These are phyloP conservation scores for Mylabris sibirica DNA, from an alignment of 2,888 invertebrate species.

Conservation along the genomic window DNA sequence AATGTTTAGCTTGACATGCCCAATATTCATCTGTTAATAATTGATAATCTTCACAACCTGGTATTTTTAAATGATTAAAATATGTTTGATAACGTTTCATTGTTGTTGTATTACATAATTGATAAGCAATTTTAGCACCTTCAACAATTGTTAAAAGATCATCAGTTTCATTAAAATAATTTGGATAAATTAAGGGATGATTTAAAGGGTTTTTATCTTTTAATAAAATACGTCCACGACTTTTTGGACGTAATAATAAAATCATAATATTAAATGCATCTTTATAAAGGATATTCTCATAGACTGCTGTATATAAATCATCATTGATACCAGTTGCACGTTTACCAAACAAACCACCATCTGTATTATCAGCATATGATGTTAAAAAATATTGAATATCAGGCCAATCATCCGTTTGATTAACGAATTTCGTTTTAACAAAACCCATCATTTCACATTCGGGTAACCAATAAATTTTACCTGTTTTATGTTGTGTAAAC, in stretches of 20 bases:
- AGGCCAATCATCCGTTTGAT: slow-evolving; percentile 79
- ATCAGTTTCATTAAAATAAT: slow-evolving; percentile 86
- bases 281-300: slow-evolving; percentile 77
- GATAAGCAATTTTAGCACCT: slow-evolving; percentile 60
- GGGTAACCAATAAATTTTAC: slow-evolving; percentile 78
- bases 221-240: slow-evolving; percentile 82
- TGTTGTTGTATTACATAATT: slow-evolving; percentile 70
- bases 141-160: slow-evolving; percentile 82
- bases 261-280: slow-evolving; percentile 67
- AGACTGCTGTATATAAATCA: slow-evolving; percentile 82
- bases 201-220: slow-evolving; percentile 74
- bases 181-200: slow-evolving; percentile 87
- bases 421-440: slow-evolving; percentile 85
- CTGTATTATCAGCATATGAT: slow-evolving; percentile 78
- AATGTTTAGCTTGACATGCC: slow-evolving; percentile 82
- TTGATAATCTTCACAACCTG: slow-evolving; percentile 48
- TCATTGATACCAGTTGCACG: slow-evolving; percentile 75
- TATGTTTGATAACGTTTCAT: slow-evolving; percentile 79
- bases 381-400: slow-evolving; percentile 83
- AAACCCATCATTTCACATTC: slow-evolving; percentile 81
- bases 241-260: slow-evolving; percentile 80
- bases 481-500: slow-evolving; percentile 69
- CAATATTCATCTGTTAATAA: slow-evolving; percentile 82
- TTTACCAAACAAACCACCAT: slow-evolving; percentile 78
- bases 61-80: slow-evolving; percentile 62